phyloP scores from a whole-genome alignment of 2,888 invertebrate genomes.

The Ashinkailepas kermadecensis region DNA sequence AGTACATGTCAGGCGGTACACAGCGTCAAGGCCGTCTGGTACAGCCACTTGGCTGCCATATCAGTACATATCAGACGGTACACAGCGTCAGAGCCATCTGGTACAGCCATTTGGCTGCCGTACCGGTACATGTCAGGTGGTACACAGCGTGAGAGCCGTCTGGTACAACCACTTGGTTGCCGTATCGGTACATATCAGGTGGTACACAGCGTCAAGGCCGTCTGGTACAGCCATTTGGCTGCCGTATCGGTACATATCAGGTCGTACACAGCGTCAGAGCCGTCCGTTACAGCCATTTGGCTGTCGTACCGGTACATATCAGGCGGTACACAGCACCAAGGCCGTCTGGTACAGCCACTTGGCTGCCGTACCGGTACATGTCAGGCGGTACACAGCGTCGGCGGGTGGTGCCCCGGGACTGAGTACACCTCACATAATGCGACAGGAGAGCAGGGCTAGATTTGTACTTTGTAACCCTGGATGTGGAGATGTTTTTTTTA shows the following conservation, averaged over 20 bases:
- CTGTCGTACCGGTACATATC: neutral
- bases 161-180: conserved; percentile 89
- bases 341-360: too few species aligned
- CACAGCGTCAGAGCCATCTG: neutral
- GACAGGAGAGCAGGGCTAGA: too few species aligned
- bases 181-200: conserved; percentile 32
- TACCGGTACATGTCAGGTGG: neutral
- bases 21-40: conserved; percentile 80
- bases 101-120: too few species aligned
- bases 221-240: too few species aligned
- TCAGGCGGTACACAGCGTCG: neutral
- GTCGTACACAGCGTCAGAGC: neutral
- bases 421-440: too few species aligned
- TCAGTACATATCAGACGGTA: neutral
- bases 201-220: neutral
- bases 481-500: too few species aligned
- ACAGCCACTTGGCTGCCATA: conserved; percentile 81
- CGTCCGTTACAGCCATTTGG: neutral
- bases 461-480: too few species aligned
- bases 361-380: too few species aligned
- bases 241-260: neutral
- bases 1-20: neutral
- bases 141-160: conserved; percentile 70
- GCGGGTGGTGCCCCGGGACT: too few species aligned
- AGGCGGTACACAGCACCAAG: too few species aligned